Evolutionary conservation across 2,888 invertebrate species (phyloP).

Genomic region (Polietes domitor): DNA sequence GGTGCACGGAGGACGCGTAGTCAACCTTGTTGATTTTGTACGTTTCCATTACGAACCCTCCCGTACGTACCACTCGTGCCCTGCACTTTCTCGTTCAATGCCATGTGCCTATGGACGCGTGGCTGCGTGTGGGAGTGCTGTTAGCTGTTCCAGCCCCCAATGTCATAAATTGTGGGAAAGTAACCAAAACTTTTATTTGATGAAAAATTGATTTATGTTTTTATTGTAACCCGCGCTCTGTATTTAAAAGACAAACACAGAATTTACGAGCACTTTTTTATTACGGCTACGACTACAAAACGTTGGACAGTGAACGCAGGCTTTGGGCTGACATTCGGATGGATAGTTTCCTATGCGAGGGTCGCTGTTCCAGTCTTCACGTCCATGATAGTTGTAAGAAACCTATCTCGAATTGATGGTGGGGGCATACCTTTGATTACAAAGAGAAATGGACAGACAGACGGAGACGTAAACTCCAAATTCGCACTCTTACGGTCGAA

Average conservation of each 20-base stretch:
- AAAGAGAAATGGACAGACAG: too few species aligned
- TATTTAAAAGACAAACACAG: neutral
- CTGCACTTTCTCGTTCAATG: conserved; percentile 10
- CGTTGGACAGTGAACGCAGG: neutral
- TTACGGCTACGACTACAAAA: neutral
- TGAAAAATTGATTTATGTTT: conserved; percentile 40
- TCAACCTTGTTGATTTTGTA: neutral
- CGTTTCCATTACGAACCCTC: neutral
- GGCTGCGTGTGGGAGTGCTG: conserved; percentile 24
- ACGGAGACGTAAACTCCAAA: too few species aligned
- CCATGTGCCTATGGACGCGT: neutral
- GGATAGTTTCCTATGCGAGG: neutral
- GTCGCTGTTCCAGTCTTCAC: neutral
- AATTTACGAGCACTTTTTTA: neutral
- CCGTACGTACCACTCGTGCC: neutral
- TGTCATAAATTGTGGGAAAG: conserved; percentile 59
- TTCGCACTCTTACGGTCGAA: too few species aligned
- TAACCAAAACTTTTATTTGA: conserved; percentile 40
- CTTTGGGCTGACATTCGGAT: neutral
- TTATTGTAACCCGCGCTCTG: neutral
- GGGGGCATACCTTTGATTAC: too few species aligned
- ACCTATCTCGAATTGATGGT: too few species aligned
- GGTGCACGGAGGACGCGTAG: neutral
- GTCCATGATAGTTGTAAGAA: too few species aligned
- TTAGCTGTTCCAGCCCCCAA: neutral